These are phyloP conservation scores for Muscidifurax raptorellus DNA, from an alignment of 1,140 invertebrate species.

Conservation along the genomic window DNA sequence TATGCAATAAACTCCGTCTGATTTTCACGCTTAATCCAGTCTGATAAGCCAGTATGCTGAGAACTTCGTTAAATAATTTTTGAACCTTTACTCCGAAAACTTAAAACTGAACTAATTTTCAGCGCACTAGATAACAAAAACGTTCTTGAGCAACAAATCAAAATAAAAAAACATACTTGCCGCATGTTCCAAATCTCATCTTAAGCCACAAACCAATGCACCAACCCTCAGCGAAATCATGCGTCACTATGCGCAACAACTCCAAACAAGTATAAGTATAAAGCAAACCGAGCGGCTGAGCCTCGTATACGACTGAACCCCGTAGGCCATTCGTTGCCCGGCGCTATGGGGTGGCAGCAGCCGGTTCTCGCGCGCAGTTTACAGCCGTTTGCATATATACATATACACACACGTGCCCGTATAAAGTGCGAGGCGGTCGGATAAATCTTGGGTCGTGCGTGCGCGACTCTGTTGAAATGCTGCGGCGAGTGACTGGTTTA, in stretches of 20 bases:
- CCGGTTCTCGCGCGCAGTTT: background rate
- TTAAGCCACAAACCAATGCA: background rate
- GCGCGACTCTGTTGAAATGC: background rate
- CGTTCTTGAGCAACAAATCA: too few species aligned
- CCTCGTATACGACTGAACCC: background rate
- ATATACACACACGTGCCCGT: background rate
- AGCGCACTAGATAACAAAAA: too few species aligned
- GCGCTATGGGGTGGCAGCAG: background rate
- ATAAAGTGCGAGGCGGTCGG: background rate
- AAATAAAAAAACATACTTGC: too few species aligned
- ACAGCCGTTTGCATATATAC: background rate
- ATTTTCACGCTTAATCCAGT: too few species aligned
- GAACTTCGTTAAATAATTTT: too few species aligned
- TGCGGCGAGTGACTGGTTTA: background rate
- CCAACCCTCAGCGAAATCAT: background rate
- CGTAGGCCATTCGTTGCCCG: background rate
- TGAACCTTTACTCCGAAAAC: too few species aligned
- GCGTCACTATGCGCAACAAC: background rate
- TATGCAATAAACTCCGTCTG: too few species aligned
- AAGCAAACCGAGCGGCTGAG: background rate
- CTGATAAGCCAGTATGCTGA: too few species aligned
- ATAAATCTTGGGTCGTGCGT: background rate
- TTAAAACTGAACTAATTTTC: too few species aligned
- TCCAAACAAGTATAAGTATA: background rate
- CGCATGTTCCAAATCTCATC: background rate